A percentile compares a stretch with the other conserved stretches of the same genome.
Evolutionary conservation across 2,113 vertebrate genomes (phyloP).

Genomic region (Heptranchias perlo): DNA sequence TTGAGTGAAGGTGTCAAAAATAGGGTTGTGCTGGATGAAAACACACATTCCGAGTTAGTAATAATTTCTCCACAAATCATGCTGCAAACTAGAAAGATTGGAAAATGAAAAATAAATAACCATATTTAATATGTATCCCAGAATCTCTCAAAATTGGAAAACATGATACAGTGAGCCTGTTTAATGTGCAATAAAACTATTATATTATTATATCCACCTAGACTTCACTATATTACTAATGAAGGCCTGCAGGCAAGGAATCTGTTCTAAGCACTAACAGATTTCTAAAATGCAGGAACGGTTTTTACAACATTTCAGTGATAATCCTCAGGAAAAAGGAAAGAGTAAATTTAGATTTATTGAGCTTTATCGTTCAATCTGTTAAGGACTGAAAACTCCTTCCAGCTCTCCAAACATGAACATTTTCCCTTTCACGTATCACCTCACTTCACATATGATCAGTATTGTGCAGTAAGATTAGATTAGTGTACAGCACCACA

Average conservation of each 20-base stretch:
- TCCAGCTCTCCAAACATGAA: neutral
- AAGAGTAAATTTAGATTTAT: neutral
- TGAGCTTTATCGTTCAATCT: neutral
- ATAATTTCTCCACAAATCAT: neutral
- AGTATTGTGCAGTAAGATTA: neutral
- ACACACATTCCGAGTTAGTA: neutral
- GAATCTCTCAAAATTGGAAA: neutral
- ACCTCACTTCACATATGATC: neutral
- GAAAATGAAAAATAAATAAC: neutral
- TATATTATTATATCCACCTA: neutral
- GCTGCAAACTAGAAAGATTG: neutral
- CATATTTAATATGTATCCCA: neutral
- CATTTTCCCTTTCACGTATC: neutral
- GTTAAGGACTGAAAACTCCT: too few relatives aligned
- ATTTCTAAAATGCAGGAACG: neutral
- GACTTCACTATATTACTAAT: neutral
- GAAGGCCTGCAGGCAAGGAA: neutral
- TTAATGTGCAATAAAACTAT: neutral
- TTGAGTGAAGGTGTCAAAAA: neutral
- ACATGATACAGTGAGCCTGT: neutral
- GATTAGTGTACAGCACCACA: neutral
- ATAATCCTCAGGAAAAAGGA: neutral
- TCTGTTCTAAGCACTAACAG: neutral
- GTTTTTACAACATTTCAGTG: neutral
- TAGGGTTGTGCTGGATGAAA: neutral